Base-by-base conservation (phyloP, 2,113 vertebrate genomes). In the Collichthys lucidus region DNA sequence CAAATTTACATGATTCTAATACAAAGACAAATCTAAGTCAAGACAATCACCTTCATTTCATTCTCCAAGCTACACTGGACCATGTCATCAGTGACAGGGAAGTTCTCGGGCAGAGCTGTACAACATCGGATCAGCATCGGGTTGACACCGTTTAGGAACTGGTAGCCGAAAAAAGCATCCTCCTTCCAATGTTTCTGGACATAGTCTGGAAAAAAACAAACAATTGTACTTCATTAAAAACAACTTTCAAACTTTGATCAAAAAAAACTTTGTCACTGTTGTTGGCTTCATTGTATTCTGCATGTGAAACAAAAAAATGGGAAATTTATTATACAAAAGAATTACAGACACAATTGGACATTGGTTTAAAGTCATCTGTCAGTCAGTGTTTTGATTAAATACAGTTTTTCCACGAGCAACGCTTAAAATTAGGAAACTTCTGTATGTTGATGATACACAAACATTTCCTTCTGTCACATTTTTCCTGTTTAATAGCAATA, bases 141-240 rank as follows among this genome's bases (percentile, higher is more conserved):
- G 90, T 98, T 97, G 90, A 95, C 93, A 3, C 96, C 97, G 4
- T 97, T 97, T 56, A 98, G 92, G 83, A 94, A 97, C 94, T 98
- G 96, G 89, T 96, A 97, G 26, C 95, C 96, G 40, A 98, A 98
- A 89, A 98, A 96, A 40, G 90, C 88, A 61, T 98, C 96, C 24
- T 98, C 95, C 44, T 94, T 94, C 97, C 97, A 98, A 10, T 94
- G 84, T 4, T 87, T 0, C 7, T 81, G 40, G 12, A 92, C 87
- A 44, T 88, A 93, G 0, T 88, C 93, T 95, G 86, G 10, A 46
- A 46, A 60, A 60, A 77, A 66, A 4, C 74, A 2, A 0, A 64
- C n/a, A 24, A 14, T 2, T 68, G 0, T 4, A 40, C 5, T 42
- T 67, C 0, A 31, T 1, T 46, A 31, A 31, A 10, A 22, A 35